These are phyloP conservation scores for Folsomia manolachei DNA, from an alignment of 2,888 invertebrate species.

Conservation along the genomic window DNA sequence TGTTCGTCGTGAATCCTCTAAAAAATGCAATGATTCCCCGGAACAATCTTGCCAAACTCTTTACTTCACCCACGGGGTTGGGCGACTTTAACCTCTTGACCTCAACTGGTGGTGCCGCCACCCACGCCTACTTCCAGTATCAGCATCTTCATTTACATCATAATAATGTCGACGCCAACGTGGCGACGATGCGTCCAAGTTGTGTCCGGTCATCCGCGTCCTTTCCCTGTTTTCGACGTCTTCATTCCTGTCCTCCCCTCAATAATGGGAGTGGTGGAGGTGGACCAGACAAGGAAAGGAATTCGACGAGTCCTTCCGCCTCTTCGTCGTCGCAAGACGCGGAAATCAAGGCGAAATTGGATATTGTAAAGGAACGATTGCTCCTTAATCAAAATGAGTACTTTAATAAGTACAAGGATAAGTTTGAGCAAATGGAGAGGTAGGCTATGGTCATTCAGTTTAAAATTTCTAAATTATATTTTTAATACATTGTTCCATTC, in stretches of 20 bases:
- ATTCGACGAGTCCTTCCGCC: not conserved
- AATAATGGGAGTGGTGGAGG: not conserved
- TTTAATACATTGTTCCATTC: no score
- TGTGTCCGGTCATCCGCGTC: not conserved
- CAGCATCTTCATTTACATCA: conserved; percentile 6
- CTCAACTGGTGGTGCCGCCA: not conserved
- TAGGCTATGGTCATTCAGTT: no score
- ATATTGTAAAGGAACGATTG: conserved; percentile 55
- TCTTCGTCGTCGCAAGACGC: not conserved
- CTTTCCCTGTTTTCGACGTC: not conserved
- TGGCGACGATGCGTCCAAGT: no score
- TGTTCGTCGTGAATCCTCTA: not conserved
- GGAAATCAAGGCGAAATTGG: conserved; percentile 20
- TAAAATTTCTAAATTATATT: no score
- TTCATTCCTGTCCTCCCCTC: not conserved
- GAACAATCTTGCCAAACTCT: conserved; percentile 5
- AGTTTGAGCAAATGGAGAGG: conserved; percentile 70
- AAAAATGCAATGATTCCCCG: conserved; percentile 1
- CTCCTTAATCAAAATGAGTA: conserved; percentile 69
- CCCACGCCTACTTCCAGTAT: conserved; percentile 7
- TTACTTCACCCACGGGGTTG: not conserved
- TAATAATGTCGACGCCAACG: not conserved
- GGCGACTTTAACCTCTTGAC: conserved; percentile 11
- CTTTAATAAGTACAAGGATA: conserved; percentile 74
- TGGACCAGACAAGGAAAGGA: not conserved